phyloP scores from a whole-genome alignment of 2,797 vertebrate species.

The Acrossocheilus fasciatus region DNA sequence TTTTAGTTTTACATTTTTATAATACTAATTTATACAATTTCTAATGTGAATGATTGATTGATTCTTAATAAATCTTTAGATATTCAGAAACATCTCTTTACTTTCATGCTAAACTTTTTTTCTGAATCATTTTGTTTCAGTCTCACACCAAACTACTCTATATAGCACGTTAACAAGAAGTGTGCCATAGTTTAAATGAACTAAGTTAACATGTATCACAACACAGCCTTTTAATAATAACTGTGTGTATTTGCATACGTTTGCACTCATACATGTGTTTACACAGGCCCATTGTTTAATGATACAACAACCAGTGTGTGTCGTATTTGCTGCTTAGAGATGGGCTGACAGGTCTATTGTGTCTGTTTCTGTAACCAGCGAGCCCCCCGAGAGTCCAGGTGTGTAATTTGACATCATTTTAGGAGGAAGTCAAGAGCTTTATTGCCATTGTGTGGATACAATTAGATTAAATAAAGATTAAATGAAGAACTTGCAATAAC shows the following conservation, averaged over 20 bases:
- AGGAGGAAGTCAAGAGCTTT: neutral
- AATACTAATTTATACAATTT: conserved; percentile 32
- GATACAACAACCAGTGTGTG: neutral
- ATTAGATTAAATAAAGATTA: neutral
- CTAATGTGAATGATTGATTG: conserved; percentile 11
- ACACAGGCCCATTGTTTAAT: neutral
- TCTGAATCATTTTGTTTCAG: neutral
- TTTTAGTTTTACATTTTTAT: conserved; percentile 29
- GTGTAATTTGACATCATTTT: neutral
- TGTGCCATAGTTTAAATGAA: neutral
- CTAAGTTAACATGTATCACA: neutral
- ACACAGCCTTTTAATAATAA: neutral
- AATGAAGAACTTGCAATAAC: neutral
- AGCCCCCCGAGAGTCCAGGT: neutral
- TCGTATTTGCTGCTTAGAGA: neutral
- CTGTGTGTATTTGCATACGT: neutral
- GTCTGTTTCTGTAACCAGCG: neutral
- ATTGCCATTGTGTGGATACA: neutral
- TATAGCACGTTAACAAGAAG: neutral
- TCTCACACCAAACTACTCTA: neutral
- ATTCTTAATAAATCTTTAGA: conserved; percentile 28
- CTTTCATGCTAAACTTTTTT: neutral
- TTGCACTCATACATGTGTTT: neutral
- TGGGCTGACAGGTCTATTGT: neutral
- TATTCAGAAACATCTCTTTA: neutral